These are phyloP conservation scores for Spodoptera litura DNA, from an alignment of 1,140 invertebrate genomes.

Conservation along the genomic window DNA sequence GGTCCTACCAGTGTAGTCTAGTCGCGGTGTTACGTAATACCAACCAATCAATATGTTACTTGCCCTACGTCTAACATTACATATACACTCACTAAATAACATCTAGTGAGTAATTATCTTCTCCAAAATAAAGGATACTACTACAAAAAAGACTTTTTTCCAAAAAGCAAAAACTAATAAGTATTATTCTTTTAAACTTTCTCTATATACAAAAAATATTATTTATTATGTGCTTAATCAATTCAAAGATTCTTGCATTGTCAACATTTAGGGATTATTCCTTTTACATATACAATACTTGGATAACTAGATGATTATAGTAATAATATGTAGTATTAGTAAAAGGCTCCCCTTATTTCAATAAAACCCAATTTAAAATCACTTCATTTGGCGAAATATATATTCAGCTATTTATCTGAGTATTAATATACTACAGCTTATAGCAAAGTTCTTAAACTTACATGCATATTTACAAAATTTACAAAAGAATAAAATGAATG, in stretches of 20 bases:
- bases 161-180: slow-evolving; percentile 42
- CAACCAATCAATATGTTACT: not conserved
- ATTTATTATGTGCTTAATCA: slow-evolving; percentile 20
- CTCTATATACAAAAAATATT: slow-evolving; percentile 43
- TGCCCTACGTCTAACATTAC: not conserved
- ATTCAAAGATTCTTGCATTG: slow-evolving; percentile 35
- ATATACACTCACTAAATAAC: slow-evolving; percentile 21
- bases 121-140: slow-evolving; percentile 12
- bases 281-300: slow-evolving; percentile 8
- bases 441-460: slow-evolving; percentile 62
- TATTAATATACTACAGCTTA: slow-evolving; percentile 49
- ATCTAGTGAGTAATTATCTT: not conserved
- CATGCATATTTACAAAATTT: slow-evolving; percentile 76
- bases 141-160: slow-evolving; percentile 37
- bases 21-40: not conserved
- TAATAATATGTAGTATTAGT: slow-evolving; percentile 22
- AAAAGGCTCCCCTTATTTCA: slow-evolving; percentile 15
- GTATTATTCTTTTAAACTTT: slow-evolving; percentile 41
- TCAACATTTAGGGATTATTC: slow-evolving; percentile 7
- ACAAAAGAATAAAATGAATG: slow-evolving; percentile 56
- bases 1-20: not conserved
- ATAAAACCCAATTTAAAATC: slow-evolving; percentile 43
- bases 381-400: slow-evolving; percentile 46
- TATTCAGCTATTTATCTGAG: slow-evolving; percentile 43
- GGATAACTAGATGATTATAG: slow-evolving; percentile 17